phyloP scores from a whole-genome alignment of 2,113 vertebrate genomes.

The Mugil cephalus region DNA sequence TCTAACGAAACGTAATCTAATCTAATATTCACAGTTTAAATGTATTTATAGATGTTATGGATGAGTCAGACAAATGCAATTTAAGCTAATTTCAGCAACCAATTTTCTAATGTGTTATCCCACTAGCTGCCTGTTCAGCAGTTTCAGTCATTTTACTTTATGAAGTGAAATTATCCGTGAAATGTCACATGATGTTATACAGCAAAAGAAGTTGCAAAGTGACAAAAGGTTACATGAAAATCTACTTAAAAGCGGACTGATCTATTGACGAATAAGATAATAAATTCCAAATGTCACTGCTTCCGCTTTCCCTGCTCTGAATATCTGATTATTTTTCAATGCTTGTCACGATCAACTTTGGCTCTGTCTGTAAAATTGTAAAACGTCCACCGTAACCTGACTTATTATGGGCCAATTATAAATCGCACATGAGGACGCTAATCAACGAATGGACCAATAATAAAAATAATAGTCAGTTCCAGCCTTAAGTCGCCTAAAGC shows the following conservation, averaged over 20 bases:
- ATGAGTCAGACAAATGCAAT: background rate
- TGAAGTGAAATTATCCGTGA: background rate
- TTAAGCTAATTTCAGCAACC: background rate
- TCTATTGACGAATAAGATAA: too few species aligned
- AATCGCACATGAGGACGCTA: conserved; percentile 2
- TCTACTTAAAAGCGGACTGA: too few species aligned
- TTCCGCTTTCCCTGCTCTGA: background rate
- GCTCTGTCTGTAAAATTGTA: too few species aligned
- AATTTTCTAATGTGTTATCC: background rate
- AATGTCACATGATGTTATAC: background rate
- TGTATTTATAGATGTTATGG: background rate
- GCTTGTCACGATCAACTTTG: too few species aligned
- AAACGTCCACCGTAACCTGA: too few species aligned
- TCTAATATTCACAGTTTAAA: background rate
- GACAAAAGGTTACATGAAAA: too few species aligned
- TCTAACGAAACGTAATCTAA: too few species aligned
- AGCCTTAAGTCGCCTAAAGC: background rate
- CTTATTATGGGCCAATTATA: background rate
- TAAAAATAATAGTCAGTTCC: background rate
- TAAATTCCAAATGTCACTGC: too few species aligned
- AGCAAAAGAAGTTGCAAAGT: too few species aligned
- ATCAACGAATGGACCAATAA: background rate
- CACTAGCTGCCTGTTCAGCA: background rate
- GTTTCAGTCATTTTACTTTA: background rate
- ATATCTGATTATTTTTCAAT: background rate